These are phyloP conservation scores for Porphyrio hochstetteri DNA, from an alignment of 2,113 vertebrate genomes.

Conservation along the genomic window DNA sequence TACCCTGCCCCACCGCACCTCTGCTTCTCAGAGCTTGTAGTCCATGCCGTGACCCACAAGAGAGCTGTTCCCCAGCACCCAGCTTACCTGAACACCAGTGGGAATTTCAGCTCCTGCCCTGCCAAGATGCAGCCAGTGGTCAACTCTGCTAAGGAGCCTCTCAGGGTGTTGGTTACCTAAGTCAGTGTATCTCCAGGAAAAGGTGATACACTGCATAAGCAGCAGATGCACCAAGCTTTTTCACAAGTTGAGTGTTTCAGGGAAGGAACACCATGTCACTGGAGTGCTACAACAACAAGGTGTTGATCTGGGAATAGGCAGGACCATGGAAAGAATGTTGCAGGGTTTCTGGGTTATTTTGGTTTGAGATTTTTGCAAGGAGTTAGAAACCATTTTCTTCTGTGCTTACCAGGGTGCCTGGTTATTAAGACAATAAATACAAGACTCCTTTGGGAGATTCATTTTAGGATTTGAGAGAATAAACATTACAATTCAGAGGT, in stretches of 20 bases:
- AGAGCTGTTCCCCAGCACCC: neutral
- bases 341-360: neutral
- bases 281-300: neutral
- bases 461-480: neutral
- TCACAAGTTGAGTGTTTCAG: neutral
- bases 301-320: neutral
- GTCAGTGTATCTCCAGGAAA: neutral
- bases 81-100: neutral
- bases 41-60: rapidly evolving
- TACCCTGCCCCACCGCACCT: neutral
- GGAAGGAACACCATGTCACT: neutral
- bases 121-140: neutral
- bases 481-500: neutral
- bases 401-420: neutral
- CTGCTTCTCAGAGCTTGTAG: neutral
- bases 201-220: neutral
- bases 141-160: neutral
- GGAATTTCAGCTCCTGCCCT: neutral
- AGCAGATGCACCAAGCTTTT: neutral
- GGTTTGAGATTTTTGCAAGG: neutral
- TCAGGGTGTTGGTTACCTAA: rapidly evolving
- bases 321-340: neutral
- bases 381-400: neutral
- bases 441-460: neutral
- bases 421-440: neutral